A percentile compares a stretch with the other conserved stretches of the same genome.
These are phyloP conservation scores for Athene noctua DNA, from an alignment of 2,113 vertebrate species.

Conservation along the genomic window DNA sequence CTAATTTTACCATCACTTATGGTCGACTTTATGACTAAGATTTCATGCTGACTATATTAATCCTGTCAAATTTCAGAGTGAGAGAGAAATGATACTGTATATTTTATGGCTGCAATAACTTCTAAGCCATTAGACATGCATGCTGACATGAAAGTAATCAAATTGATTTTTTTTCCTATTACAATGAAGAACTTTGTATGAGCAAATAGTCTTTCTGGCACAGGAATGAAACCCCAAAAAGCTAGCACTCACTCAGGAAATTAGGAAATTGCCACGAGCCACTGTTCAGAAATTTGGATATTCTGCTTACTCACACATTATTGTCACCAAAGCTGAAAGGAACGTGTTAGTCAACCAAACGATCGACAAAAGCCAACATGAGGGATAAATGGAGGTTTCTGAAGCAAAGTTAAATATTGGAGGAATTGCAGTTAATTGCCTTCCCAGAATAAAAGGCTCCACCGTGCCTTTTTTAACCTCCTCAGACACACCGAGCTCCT, in stretches of 20 bases:
- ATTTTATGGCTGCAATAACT: constrained; percentile 52
- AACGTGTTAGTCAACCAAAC: neutral
- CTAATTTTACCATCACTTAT: constrained; percentile 40
- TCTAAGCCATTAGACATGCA: constrained; percentile 50
- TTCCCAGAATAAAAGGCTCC: neutral
- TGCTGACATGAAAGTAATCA: constrained; percentile 49
- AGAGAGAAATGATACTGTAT: constrained; percentile 53
- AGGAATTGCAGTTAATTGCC: neutral
- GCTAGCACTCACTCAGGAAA: constrained; percentile 69
- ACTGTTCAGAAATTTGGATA: constrained; percentile 60
- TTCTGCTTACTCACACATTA: constrained; percentile 71
- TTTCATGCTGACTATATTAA: constrained; percentile 60
- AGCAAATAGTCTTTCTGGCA: constrained; percentile 46
- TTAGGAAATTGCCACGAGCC: constrained; percentile 74
- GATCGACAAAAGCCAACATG: neutral
- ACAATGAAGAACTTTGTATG: constrained; percentile 42
- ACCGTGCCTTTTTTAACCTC: neutral
- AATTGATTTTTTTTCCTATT: constrained; percentile 58
- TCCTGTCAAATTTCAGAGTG: constrained; percentile 49
- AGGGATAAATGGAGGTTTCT: neutral
- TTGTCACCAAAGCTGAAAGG: constrained; percentile 70
- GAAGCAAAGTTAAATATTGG: neutral
- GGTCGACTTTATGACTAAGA: constrained; percentile 53
- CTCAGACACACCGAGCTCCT: neutral
- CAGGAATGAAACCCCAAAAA: neutral